Evolutionary conservation across 2,797 vertebrate genomes (phyloP).

Genomic region (Cygnus olor): DNA sequence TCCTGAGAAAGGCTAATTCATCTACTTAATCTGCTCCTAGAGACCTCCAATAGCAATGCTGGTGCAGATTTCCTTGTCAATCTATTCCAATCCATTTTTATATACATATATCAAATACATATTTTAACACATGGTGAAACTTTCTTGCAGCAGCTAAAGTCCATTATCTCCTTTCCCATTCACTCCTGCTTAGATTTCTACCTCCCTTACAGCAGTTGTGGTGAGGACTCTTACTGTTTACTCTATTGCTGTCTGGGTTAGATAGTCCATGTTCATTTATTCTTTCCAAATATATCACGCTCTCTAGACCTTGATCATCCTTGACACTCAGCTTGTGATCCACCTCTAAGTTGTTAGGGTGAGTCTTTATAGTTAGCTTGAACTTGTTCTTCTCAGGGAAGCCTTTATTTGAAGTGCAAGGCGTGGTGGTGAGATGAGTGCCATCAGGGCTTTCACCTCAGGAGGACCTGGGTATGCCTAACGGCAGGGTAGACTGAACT

Average conservation of each 20-base stretch:
- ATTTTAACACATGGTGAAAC: background rate
- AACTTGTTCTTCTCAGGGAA: background rate
- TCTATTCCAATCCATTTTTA: background rate
- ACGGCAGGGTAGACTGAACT: background rate
- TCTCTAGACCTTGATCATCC: background rate
- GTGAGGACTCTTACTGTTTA: background rate
- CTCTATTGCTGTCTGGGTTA: background rate
- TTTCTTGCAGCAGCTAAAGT: background rate
- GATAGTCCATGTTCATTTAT: background rate
- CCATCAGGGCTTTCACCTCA: background rate
- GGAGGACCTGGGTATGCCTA: background rate
- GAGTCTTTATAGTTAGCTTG: background rate
- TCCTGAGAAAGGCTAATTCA: background rate
- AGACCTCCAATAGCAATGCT: background rate
- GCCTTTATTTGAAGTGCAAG: background rate
- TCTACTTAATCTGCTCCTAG: background rate
- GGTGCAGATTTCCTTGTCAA: background rate
- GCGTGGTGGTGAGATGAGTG: background rate
- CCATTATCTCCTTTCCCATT: background rate
- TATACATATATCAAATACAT: background rate
- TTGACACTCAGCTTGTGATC: background rate
- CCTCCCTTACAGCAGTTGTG: background rate
- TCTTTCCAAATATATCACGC: background rate
- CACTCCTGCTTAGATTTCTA: background rate
- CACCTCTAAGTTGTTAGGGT: background rate